phyloP scores from a whole-genome alignment of 2,888 invertebrate genomes.

The Boloria euphrosyne region DNA sequence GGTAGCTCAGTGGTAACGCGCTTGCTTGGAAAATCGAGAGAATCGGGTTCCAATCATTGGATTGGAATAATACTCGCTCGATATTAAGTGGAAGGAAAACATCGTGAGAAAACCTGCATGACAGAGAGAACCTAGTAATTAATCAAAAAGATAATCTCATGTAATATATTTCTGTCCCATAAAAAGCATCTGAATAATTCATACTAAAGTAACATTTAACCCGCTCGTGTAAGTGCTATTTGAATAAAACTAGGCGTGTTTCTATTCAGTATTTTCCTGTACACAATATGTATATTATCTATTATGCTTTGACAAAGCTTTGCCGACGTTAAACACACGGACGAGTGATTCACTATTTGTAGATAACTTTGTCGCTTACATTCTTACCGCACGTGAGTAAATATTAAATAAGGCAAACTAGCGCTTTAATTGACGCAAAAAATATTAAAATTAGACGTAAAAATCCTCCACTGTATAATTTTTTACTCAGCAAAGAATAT shows the following conservation, averaged over 20 bases:
- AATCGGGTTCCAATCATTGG: no score
- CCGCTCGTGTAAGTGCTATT: constrained; percentile 12
- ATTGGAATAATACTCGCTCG: no score
- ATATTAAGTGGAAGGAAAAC: no score
- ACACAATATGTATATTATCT: constrained; percentile 14
- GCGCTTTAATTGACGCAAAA: constrained; percentile 3
- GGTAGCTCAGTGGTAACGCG: no score
- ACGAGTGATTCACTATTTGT: constrained; percentile 32
- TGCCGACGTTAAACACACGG: constrained; percentile 23
- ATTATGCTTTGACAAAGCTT: constrained; percentile 24
- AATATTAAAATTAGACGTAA: neutral
- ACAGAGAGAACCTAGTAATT: no score
- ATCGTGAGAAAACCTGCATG: no score
- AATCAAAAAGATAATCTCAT: no score
- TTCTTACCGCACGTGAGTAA: constrained; percentile 8
- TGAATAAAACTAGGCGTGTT: constrained; percentile 20
- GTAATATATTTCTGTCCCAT: no score
- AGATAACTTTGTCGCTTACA: neutral
- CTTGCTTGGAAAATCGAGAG: no score
- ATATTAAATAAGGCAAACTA: constrained; percentile 14
- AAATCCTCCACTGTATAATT: no score
- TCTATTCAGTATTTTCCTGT: constrained; percentile 2
- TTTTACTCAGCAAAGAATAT: no score
- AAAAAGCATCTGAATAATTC: no score
- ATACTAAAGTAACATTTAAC: neutral